Evolutionary conservation across 2,113 vertebrate species (phyloP).

Genomic region (Chascanopsetta lugubris): DNA sequence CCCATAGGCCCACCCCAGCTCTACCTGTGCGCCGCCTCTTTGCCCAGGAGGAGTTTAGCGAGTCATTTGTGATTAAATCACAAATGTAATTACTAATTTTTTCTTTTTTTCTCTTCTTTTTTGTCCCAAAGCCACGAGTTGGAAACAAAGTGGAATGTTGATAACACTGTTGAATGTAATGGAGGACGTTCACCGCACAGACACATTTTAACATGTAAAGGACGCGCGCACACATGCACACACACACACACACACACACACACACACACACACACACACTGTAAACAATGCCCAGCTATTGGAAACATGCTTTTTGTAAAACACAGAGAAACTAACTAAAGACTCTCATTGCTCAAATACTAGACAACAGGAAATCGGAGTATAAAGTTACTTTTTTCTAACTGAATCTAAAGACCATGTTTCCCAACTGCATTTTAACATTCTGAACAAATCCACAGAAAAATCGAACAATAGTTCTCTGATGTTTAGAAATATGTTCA

Average conservation of each 20-base stretch:
- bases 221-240: not conserved
- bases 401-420: constrained; percentile 33
- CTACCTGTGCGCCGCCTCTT: no score
- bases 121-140: constrained; percentile 10
- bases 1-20: no score
- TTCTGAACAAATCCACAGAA: not conserved
- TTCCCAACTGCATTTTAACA: constrained; percentile 57
- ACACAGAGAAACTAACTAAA: constrained; percentile 45
- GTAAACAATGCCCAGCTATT: constrained; percentile 54
- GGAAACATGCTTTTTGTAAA: constrained; percentile 63
- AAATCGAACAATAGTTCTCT: not conserved
- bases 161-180: constrained; percentile 17
- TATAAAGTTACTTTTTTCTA: constrained; percentile 40
- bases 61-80: no score
- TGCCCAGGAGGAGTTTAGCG: no score
- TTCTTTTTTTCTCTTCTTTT: not conserved
- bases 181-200: constrained; percentile 18
- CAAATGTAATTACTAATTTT: not conserved
- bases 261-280: constrained; percentile 22
- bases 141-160: constrained; percentile 19
- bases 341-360: constrained; percentile 56
- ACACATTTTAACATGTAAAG: constrained; percentile 22
- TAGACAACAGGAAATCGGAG: constrained; percentile 49
- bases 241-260: not conserved
- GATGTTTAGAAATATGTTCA: constrained; percentile 33